Conservation (phyloP, 2,113 vertebrate genomes). For the Lepus timidus region DNA sequence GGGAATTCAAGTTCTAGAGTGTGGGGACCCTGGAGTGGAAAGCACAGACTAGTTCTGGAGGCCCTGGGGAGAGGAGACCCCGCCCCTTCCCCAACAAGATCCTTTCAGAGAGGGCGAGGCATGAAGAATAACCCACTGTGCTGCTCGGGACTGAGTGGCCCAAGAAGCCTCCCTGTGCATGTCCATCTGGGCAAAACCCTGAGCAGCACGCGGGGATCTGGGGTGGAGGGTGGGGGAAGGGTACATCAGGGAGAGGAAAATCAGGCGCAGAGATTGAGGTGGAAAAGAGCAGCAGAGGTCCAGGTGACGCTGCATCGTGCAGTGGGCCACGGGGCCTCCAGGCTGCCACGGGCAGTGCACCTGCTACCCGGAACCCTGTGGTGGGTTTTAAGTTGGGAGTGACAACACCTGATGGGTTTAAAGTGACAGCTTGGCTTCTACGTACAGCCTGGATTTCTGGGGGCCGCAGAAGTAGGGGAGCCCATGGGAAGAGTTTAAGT, state of each 20-base stretch:
- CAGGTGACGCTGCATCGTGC: background rate
- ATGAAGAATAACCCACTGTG: fast-evolving
- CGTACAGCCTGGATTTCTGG: background rate
- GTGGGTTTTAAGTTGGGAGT: background rate
- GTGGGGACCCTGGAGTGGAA: background rate
- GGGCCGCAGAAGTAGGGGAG: background rate
- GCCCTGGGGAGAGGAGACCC: background rate
- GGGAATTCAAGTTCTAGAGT: slow-evolving; percentile 70
- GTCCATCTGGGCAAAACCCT: background rate
- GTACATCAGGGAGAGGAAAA: background rate
- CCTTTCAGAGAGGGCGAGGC: fast-evolving
- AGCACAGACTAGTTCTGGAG: background rate
- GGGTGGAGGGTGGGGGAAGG: too few relatives aligned
- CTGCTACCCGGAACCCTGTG: fast-evolving
- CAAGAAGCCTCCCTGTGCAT: background rate
- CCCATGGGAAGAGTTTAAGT: background rate
- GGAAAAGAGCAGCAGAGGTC: background rate
- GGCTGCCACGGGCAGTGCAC: background rate
- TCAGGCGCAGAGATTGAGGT: fast-evolving
- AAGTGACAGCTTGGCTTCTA: background rate
- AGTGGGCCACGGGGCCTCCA: fast-evolving
- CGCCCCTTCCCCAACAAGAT: too few relatives aligned
- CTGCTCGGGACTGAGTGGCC: background rate
- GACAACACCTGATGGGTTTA: background rate
- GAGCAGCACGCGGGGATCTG: fast-evolving